A percentile compares a stretch with the other conserved stretches of the same genome.
phyloP scores from a whole-genome alignment of 2,888 invertebrate genomes.

The Dicycla oo region DNA sequence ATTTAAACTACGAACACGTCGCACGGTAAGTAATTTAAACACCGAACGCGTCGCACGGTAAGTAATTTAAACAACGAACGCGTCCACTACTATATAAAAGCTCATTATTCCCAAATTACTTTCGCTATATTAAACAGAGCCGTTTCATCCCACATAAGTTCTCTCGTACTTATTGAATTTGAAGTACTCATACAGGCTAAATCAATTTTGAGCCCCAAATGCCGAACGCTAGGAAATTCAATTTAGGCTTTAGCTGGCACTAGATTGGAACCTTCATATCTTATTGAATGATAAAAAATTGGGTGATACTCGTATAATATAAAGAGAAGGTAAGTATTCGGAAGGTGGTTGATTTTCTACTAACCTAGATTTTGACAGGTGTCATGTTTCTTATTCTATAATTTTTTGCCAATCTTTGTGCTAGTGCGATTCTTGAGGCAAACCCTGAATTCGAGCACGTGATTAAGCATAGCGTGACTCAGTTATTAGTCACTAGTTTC shows the following conservation, averaged over 20 bases:
- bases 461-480: slow-evolving; percentile 7
- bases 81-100: background rate
- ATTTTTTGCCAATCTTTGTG: slow-evolving; percentile 19
- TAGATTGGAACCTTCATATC: slow-evolving; percentile 24
- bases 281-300: slow-evolving; percentile 28
- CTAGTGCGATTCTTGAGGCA: background rate
- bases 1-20: no score
- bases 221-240: slow-evolving; percentile 32
- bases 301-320: slow-evolving; percentile 25
- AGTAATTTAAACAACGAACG: no score
- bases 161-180: slow-evolving; percentile 15
- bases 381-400: background rate
- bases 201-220: slow-evolving; percentile 30
- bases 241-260: slow-evolving; percentile 23
- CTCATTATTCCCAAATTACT: slow-evolving; percentile 12
- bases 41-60: no score
- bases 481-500: background rate
- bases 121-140: background rate
- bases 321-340: background rate
- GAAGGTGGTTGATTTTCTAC: slow-evolving; percentile 37
- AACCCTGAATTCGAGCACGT: slow-evolving; percentile 16
- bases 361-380: slow-evolving; percentile 24
- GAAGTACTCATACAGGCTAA: slow-evolving; percentile 21
- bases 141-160: slow-evolving; percentile 5
- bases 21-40: no score